phyloP scores from a whole-genome alignment of 64 coral and sea anemone species.

The Stichodactyla mertensii region DNA sequence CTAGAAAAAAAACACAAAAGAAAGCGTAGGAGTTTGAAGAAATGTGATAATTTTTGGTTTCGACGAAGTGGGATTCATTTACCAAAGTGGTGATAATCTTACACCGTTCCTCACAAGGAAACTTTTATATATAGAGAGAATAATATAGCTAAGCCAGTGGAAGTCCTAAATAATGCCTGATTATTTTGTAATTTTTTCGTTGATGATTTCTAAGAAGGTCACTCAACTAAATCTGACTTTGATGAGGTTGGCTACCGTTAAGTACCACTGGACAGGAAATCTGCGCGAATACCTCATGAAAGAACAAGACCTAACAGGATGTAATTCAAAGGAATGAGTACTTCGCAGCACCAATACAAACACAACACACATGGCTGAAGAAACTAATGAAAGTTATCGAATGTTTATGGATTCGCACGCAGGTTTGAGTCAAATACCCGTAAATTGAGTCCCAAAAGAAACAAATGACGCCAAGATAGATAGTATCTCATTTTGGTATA shows the following conservation, averaged over 20 bases:
- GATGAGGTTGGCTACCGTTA: background rate
- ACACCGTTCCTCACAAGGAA: too few species aligned
- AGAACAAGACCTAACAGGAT: background rate
- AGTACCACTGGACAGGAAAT: background rate
- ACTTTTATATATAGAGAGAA: too few species aligned
- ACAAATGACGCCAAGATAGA: conserved; percentile 4
- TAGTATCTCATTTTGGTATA: conserved; percentile 6
- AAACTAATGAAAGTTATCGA: background rate
- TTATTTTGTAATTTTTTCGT: background rate
- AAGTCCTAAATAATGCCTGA: too few species aligned
- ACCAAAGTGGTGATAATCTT: too few species aligned
- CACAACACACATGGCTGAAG: background rate
- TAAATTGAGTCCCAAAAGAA: background rate
- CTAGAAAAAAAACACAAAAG: too few species aligned
- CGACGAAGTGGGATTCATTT: too few species aligned
- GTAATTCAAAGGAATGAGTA: background rate
- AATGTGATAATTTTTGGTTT: too few species aligned
- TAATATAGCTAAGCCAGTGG: too few species aligned
- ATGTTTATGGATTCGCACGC: background rate
- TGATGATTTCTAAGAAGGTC: background rate
- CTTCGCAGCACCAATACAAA: background rate
- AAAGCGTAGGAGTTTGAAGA: too few species aligned
- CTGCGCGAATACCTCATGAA: conserved; percentile 3
- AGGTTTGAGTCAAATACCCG: background rate
- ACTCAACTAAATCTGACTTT: background rate